These are phyloP conservation scores for Brachycybe producta DNA, from an alignment of 2,888 invertebrate species.

Conservation along the genomic window DNA sequence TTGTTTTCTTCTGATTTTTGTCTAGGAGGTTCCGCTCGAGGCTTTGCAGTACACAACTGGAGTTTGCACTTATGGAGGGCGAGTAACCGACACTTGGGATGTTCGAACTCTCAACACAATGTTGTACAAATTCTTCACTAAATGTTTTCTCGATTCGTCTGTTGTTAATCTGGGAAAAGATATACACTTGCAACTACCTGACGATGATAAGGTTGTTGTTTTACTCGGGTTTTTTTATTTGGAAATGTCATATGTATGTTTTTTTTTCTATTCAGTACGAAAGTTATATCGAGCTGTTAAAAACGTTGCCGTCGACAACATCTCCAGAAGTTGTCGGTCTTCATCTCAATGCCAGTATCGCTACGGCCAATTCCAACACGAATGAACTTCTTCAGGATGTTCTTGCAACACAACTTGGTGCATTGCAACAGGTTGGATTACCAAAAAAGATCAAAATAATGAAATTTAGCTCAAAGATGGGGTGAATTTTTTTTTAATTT, in stretches of 20 bases:
- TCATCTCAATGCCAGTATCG: constrained; percentile 38
- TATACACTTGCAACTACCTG: constrained; percentile 32
- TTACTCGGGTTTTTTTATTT: background rate
- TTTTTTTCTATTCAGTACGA: constrained; percentile 30
- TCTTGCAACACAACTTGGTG: constrained; percentile 35
- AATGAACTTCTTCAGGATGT: constrained; percentile 36
- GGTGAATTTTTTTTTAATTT: too few species aligned
- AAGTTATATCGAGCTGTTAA: constrained; percentile 34
- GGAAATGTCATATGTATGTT: background rate
- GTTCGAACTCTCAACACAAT: constrained; percentile 37
- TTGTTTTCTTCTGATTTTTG: constrained; percentile 4
- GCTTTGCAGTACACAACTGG: constrained; percentile 39
- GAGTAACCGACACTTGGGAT: constrained; percentile 41
- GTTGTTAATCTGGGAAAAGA: constrained; percentile 32
- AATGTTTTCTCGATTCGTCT: constrained; percentile 29
- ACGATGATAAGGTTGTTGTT: constrained; percentile 31
- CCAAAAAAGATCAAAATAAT: too few species aligned
- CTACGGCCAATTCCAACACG: constrained; percentile 38
- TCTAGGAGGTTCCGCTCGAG: constrained; percentile 36
- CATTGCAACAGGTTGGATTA: constrained; percentile 10
- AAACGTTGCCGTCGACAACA: constrained; percentile 33
- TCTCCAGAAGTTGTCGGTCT: constrained; percentile 37
- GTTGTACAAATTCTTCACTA: constrained; percentile 35
- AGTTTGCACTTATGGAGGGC: constrained; percentile 41
- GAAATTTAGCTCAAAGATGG: too few species aligned